Evolutionary conservation across 2,888 invertebrate genomes (phyloP).

Genomic region (Protonemura montana): DNA sequence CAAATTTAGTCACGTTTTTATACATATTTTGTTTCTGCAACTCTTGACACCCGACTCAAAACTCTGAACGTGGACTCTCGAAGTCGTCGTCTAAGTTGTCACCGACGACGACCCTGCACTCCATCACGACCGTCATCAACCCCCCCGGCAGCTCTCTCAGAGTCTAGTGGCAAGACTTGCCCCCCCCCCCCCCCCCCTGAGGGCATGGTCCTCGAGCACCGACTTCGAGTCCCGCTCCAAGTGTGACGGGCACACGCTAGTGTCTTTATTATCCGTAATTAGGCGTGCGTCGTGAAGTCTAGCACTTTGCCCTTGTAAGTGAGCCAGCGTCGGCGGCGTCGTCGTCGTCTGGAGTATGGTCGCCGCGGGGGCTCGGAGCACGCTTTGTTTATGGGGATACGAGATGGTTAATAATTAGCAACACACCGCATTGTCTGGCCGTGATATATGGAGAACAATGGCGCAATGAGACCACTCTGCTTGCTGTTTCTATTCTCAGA

Average conservation of each 20-base stretch:
- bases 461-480: background rate
- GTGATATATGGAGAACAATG: background rate
- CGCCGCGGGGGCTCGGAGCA: background rate
- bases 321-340: background rate
- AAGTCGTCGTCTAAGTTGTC: no score
- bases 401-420: background rate
- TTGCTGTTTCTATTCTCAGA: background rate
- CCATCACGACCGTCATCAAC: no score
- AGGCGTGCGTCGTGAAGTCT: background rate
- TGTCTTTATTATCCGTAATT: background rate
- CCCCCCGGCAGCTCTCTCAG: background rate
- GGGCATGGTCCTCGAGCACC: background rate
- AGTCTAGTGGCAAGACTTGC: background rate
- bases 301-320: background rate
- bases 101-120: no score
- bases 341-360: background rate
- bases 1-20: no score
- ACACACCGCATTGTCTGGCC: background rate
- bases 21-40: no score
- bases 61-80: no score
- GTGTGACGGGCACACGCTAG: no score
- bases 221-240: background rate
- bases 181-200: no score
- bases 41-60: no score
- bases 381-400: background rate